These are phyloP conservation scores for Enteromius mattozi DNA, from an alignment of 2,797 vertebrate species.

Conservation along the genomic window DNA sequence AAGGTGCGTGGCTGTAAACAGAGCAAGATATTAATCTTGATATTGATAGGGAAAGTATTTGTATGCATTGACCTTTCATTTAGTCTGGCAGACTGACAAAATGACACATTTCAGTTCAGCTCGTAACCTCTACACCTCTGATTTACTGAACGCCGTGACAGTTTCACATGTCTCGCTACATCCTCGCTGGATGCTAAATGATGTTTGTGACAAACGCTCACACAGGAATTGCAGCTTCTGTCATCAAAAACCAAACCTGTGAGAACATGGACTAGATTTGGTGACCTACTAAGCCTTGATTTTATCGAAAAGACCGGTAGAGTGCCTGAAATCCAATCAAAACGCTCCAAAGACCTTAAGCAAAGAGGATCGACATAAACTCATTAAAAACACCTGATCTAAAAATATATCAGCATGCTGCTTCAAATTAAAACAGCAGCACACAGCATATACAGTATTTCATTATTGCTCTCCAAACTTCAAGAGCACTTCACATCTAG, in stretches of 20 bases:
- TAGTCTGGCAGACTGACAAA: conserved; percentile 14
- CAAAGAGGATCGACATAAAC: conserved; percentile 26
- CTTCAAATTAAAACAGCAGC: conserved; percentile 23
- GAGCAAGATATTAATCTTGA: neutral
- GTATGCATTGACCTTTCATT: conserved; percentile 15
- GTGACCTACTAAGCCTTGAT: conserved; percentile 26
- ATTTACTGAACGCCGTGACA: conserved; percentile 8
- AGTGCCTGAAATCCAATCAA: conserved; percentile 34
- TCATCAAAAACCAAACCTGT: conserved; percentile 40
- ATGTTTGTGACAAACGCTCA: conserved; percentile 29
- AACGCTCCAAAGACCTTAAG: conserved; percentile 29
- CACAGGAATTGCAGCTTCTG: conserved; percentile 16
- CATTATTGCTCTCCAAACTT: conserved; percentile 32
- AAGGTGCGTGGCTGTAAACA: neutral
- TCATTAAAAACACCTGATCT: conserved; percentile 38
- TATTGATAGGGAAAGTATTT: neutral
- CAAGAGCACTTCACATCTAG: conserved; percentile 29
- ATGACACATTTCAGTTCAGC: conserved; percentile 5
- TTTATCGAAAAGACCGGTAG: conserved; percentile 27
- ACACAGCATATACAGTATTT: conserved; percentile 35
- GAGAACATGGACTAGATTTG: conserved; percentile 21
- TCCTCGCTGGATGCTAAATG: conserved; percentile 15
- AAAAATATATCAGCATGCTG: conserved; percentile 25
- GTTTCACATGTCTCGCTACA: conserved; percentile 18
- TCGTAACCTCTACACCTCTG: neutral